A percentile compares a stretch with the other conserved stretches of the same genome.
phyloP scores from a whole-genome alignment of 2,888 invertebrate species.

The Athetis lepigone region DNA sequence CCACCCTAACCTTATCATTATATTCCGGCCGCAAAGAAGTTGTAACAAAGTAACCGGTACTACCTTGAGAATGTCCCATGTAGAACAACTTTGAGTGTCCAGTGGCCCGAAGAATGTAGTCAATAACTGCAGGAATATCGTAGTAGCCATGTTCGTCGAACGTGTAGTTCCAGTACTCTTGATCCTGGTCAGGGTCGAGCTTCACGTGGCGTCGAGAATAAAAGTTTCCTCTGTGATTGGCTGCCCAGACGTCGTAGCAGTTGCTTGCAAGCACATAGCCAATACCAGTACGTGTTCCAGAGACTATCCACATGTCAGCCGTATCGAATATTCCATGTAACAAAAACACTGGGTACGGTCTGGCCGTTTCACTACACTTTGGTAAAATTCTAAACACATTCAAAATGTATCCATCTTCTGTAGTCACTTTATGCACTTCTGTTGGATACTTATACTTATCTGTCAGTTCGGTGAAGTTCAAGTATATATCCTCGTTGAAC shows the following conservation, averaged over 20 bases:
- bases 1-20: slow-evolving; percentile 89
- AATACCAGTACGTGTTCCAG: slow-evolving; percentile 72
- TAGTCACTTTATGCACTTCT: slow-evolving; percentile 74
- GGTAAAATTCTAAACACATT: slow-evolving; percentile 75
- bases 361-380: slow-evolving; percentile 67
- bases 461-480: slow-evolving; percentile 79
- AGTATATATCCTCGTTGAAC: slow-evolving; percentile 80
- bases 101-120: slow-evolving; percentile 81
- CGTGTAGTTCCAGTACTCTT: slow-evolving; percentile 89
- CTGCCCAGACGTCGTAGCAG: slow-evolving; percentile 89
- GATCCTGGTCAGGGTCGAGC: slow-evolving; percentile 79
- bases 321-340: slow-evolving; percentile 79
- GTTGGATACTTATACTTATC: slow-evolving; percentile 74
- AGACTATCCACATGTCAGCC: slow-evolving; percentile 77
- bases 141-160: slow-evolving; percentile 93
- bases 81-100: slow-evolving; percentile 90
- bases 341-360: slow-evolving; percentile 73
- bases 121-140: slow-evolving; percentile 92
- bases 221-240: slow-evolving; percentile 91
- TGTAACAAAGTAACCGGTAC: slow-evolving; percentile 90
- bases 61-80: slow-evolving; percentile 93
- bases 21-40: slow-evolving; percentile 89
- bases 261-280: slow-evolving; percentile 83
- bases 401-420: slow-evolving; percentile 81
- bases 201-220: slow-evolving; percentile 91